Evolutionary conservation across 1,140 invertebrate species (phyloP).

Genomic region (Mizuhopecten yessoensis): DNA sequence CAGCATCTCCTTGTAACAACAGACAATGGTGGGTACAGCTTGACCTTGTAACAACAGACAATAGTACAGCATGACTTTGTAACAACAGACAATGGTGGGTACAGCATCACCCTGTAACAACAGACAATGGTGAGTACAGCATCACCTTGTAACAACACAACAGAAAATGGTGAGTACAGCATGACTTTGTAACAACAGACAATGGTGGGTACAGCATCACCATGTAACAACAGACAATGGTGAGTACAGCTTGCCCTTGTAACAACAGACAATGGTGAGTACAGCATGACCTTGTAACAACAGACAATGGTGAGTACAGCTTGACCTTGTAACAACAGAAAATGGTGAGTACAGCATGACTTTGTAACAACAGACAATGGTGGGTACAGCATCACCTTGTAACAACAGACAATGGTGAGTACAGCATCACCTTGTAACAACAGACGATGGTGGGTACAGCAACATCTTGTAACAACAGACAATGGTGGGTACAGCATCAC

Average conservation of each 20-base stretch:
- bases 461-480: no score
- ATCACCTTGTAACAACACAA: no score
- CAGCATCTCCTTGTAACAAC: neutral
- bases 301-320: neutral
- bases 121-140: no score
- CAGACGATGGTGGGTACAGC: neutral
- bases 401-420: no score
- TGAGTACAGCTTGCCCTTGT: neutral
- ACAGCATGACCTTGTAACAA: neutral
- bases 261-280: no score
- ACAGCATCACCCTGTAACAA: neutral
- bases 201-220: no score
- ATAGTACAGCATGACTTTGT: no score
- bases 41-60: no score
- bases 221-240: neutral
- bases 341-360: no score
- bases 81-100: neutral
- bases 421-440: neutral
- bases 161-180: neutral
- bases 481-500: no score
- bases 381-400: neutral
- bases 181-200: no score
- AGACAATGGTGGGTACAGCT: neutral
- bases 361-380: neutral
- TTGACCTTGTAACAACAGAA: no score